Evolutionary conservation across 1,140 invertebrate species (phyloP).

Genomic region (fruit fly (Drosophila melanogaster)): Release_6_plus_ISO1_MT NT_037436.4:20667001-20667500

Average conservation of each 20-base stretch:
- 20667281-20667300: constrained; percentile 75
- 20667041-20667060: background rate
- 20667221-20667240: constrained; percentile 63
- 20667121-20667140: background rate
- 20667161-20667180: background rate
- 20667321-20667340: constrained; percentile 84
- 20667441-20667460: constrained; percentile 30
- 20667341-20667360: constrained; percentile 69
- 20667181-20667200: background rate
- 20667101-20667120: constrained; percentile 28
- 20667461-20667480: constrained; percentile 2
- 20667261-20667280: constrained; percentile 31
- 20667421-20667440: constrained; percentile 39
- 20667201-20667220: constrained; percentile 21
- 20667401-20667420: constrained; percentile 81
- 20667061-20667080: constrained; percentile 22
- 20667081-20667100: constrained; percentile 12
- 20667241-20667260: constrained; percentile 63
- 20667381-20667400: constrained; percentile 83
- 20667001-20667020: constrained; percentile 41
- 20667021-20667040: constrained; percentile 25
- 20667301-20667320: constrained; percentile 84
- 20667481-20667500: constrained; percentile 57
- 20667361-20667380: constrained; percentile 68
- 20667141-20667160: background rate